phyloP scores from a whole-genome alignment of 2,113 vertebrate species.

The Ancistrus triradiatus region DNA sequence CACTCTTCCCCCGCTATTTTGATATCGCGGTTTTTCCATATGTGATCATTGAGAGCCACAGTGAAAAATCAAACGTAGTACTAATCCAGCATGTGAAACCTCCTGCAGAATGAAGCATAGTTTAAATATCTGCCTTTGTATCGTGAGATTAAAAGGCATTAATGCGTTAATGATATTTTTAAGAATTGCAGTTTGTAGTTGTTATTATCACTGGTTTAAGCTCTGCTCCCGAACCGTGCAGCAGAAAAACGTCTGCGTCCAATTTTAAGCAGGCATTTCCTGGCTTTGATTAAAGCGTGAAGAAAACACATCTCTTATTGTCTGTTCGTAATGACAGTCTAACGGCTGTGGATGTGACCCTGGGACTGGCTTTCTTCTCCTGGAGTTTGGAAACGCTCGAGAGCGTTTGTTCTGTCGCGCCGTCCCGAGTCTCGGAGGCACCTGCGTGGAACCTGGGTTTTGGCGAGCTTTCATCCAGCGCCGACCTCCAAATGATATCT shows the following conservation, averaged over 20 bases:
- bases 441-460: conserved; percentile 25
- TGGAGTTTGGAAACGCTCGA: not conserved
- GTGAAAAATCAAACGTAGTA: too few relatives aligned
- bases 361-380: conserved; percentile 8
- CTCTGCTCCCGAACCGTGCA: too few relatives aligned
- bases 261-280: conserved; percentile 37
- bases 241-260: conserved; percentile 11
- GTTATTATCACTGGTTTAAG: too few relatives aligned
- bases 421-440: conserved; percentile 16
- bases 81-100: too few relatives aligned
- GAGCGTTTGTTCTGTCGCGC: conserved; percentile 15
- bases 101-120: too few relatives aligned
- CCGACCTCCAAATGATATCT: conserved; percentile 38
- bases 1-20: too few relatives aligned
- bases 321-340: conserved; percentile 30
- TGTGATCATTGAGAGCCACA: too few relatives aligned
- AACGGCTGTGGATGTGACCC: conserved; percentile 6
- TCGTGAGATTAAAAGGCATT: too few relatives aligned
- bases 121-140: too few relatives aligned
- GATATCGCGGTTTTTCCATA: too few relatives aligned
- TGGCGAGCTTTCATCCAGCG: conserved; percentile 26
- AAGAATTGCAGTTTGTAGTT: too few relatives aligned
- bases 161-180: too few relatives aligned
- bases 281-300: conserved; percentile 28
- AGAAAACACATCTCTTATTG: conserved; percentile 35